Evolutionary conservation across 1,140 invertebrate genomes (phyloP), one percentile per base, ranked within the genome.

Genomic region (Asobara japonica): DNA sequence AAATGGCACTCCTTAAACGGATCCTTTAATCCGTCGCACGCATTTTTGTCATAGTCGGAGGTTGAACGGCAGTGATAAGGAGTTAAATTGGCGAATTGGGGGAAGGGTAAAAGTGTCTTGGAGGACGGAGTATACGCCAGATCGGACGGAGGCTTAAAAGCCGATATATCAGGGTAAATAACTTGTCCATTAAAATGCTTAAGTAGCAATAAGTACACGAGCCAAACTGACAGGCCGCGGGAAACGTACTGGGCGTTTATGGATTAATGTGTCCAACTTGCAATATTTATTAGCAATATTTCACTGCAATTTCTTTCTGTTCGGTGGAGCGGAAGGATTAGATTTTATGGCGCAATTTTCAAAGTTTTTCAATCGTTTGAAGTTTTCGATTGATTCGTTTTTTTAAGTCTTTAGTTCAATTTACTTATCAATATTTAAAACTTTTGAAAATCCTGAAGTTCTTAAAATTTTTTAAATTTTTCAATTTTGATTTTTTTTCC

Each of bases 171-270:
- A 84, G 79, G 84, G 83, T 84, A 84, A 65, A 82, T 80, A 85
- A 85, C 83, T 86, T 84, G 79, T 84, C 83, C 84, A 86, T 86
- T 84, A 86, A 84, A 83, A 84, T 78, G 79, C 81, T 84, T 81
- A 83, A 83, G 81, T 81, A 84, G 79, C 78, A 79, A 84, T 84
- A 86, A 86, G 83, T 81, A 84, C 77, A 78, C 81, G 78, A 81
- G 79, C 78, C 78, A 78, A 82, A 82, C 77, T 80, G 83, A 82
- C 79, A 82, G 80, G 27, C 72, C 75, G 81, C 82, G 84, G 82
- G 60, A 77, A 81, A 80, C 80, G 81, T 85, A 74, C 73, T 30
- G 30, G 2, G 6, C 16, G 65, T 5, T 45, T 45, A 13, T 74
- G 81, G 83, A 86, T 85, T 85, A 86, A 81, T 82, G 79, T 86